phyloP scores from a whole-genome alignment of 1,140 invertebrate genomes.

The Ceratina japonica region DNA sequence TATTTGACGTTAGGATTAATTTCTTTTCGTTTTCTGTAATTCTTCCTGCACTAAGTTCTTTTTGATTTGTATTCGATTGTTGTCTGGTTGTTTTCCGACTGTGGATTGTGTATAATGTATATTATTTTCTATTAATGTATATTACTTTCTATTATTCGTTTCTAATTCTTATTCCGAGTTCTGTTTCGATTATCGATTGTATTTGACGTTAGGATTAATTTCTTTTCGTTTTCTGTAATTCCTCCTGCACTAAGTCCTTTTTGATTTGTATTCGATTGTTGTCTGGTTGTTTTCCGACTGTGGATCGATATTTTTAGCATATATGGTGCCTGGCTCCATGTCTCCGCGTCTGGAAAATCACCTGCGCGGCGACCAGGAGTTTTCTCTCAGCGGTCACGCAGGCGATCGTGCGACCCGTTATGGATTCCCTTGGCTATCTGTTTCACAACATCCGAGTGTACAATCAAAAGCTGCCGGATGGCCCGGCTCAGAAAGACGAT shows the following conservation, averaged over 20 bases:
- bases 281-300: neutral
- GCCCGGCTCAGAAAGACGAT: conserved; percentile 69
- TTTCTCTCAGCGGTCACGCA: conserved; percentile 78
- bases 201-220: too few species aligned
- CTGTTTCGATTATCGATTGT: too few species aligned
- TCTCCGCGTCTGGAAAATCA: conserved; percentile 84
- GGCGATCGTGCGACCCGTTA: conserved; percentile 82
- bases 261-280: neutral
- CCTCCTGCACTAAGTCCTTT: neutral
- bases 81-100: neutral
- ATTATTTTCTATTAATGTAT: too few species aligned
- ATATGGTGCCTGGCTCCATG: conserved; percentile 86
- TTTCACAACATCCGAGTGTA: conserved; percentile 84
- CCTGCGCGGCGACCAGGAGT: conserved; percentile 82
- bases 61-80: neutral
- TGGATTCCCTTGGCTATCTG: conserved; percentile 82
- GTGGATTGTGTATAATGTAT: neutral
- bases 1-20: too few species aligned
- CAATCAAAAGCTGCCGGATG: conserved; percentile 79
- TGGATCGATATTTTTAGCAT: conserved; percentile 80
- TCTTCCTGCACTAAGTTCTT: neutral
- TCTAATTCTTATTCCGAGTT: neutral
- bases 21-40: neutral
- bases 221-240: neutral
- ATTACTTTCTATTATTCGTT: neutral